phyloP scores from a whole-genome alignment of 2,113 vertebrate species.

The Heterotis niloticus region DNA sequence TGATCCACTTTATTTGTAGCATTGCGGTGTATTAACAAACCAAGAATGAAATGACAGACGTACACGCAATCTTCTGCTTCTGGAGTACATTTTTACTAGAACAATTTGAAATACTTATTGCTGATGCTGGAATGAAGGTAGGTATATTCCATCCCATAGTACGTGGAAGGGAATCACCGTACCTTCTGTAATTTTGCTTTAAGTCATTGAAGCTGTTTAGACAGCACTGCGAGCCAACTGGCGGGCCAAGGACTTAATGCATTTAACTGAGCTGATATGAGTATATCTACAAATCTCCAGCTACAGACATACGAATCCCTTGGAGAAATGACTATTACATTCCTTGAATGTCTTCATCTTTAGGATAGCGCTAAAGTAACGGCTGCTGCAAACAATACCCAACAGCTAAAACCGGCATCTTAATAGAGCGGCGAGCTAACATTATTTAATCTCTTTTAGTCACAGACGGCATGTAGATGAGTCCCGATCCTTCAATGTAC shows the following conservation, averaged over 20 bases:
- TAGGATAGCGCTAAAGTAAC: background rate
- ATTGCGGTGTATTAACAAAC: background rate
- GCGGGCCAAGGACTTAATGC: background rate
- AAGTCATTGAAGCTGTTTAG: background rate
- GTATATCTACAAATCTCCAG: background rate
- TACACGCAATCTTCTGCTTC: too few relatives aligned
- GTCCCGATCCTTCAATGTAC: background rate
- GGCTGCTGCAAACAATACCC: background rate
- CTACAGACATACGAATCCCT: background rate
- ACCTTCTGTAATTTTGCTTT: constrained; percentile 1
- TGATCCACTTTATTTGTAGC: background rate
- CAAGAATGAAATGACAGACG: too few relatives aligned
- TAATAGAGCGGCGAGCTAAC: too few relatives aligned
- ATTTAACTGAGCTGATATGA: background rate
- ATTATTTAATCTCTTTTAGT: constrained; percentile 12
- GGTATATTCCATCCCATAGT: background rate
- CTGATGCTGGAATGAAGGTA: too few relatives aligned
- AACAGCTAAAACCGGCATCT: background rate
- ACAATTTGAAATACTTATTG: too few relatives aligned
- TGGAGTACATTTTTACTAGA: too few relatives aligned
- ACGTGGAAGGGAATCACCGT: too few relatives aligned
- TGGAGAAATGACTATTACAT: constrained; percentile 6
- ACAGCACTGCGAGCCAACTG: background rate
- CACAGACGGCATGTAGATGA: background rate
- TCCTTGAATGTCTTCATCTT: background rate